Percentiles rank a stretch among this genome's conserved stretches.
phyloP scores from a whole-genome alignment of 2,113 vertebrate species.

The Phalacrocorax aristotelis region DNA sequence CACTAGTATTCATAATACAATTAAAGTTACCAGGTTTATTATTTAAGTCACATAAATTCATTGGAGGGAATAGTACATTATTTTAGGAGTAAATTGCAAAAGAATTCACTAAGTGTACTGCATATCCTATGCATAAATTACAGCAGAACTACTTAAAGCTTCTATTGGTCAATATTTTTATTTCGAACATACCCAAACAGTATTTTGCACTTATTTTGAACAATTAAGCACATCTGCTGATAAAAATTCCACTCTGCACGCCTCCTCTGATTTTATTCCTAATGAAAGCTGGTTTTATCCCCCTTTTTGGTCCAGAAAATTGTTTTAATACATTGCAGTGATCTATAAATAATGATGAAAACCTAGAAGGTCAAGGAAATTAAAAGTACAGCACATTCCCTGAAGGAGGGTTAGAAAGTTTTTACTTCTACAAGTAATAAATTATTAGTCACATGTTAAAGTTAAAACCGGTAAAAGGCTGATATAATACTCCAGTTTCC shows the following conservation, averaged over 20 bases:
- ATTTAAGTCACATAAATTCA: not conserved
- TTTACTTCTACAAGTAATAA: not conserved
- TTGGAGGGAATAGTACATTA: not conserved
- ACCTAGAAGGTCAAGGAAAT: conserved; percentile 7
- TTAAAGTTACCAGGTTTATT: not conserved
- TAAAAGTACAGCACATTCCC: not conserved
- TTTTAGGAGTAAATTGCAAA: not conserved
- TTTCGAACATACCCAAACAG: not conserved
- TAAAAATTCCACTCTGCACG: not conserved
- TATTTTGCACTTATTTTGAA: not conserved
- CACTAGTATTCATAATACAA: not conserved
- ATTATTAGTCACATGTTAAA: not conserved
- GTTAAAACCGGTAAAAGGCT: not conserved
- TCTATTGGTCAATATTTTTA: not conserved
- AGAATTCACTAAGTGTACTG: not conserved
- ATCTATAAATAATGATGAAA: conserved; percentile 22
- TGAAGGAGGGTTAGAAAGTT: not conserved
- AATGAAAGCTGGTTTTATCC: not conserved
- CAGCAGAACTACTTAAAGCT: not conserved
- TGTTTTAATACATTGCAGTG: not conserved
- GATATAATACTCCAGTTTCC: not conserved
- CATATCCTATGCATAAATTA: not conserved
- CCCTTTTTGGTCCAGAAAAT: not conserved
- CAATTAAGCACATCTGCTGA: not conserved
- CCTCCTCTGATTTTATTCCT: not conserved